Percentiles rank a stretch among this genome's conserved stretches.
These are phyloP conservation scores for Maniola hyperantus DNA, from an alignment of 2,888 invertebrate species.

Conservation along the genomic window DNA sequence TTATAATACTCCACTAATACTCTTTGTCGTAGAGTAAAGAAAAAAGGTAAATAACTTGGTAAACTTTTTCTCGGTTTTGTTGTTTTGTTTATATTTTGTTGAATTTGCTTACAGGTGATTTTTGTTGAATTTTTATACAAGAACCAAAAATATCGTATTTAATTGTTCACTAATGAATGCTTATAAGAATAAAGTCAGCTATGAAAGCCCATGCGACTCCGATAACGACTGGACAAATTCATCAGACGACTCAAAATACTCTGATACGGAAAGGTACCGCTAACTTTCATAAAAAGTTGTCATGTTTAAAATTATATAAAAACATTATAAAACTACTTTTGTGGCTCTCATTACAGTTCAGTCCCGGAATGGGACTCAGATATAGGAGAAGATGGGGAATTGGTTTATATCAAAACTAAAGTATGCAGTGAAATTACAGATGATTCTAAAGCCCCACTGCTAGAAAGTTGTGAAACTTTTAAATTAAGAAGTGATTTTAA, in stretches of 20 bases:
- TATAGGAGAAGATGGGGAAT: conserved; percentile 84
- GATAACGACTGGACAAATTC: conserved; percentile 77
- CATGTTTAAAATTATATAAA: not conserved
- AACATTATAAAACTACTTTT: not conserved
- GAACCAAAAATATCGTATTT: not conserved
- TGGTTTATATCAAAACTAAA: conserved; percentile 85
- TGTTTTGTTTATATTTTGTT: too few relatives aligned
- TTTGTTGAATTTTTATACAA: too few relatives aligned
- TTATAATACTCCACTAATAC: too few relatives aligned
- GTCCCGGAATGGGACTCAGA: conserved; percentile 87
- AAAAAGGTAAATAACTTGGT: too few relatives aligned
- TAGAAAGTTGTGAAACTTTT: conserved; percentile 72
- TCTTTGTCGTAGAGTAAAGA: too few relatives aligned
- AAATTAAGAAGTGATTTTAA: conserved; percentile 74
- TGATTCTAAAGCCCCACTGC: conserved; percentile 55
- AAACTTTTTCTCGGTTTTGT: too few relatives aligned
- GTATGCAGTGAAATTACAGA: conserved; percentile 43
- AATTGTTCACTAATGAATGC: conserved; percentile 30
- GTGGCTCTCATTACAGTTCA: conserved; percentile 67
- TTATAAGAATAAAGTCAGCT: conserved; percentile 53
- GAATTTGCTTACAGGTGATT: too few relatives aligned
- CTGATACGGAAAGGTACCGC: conserved; percentile 83
- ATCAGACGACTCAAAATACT: conserved; percentile 79
- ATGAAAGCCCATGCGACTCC: conserved; percentile 70
- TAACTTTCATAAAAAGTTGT: not conserved